phyloP scores from a whole-genome alignment of 2,888 invertebrate species.

The Salpingus planirostris region DNA sequence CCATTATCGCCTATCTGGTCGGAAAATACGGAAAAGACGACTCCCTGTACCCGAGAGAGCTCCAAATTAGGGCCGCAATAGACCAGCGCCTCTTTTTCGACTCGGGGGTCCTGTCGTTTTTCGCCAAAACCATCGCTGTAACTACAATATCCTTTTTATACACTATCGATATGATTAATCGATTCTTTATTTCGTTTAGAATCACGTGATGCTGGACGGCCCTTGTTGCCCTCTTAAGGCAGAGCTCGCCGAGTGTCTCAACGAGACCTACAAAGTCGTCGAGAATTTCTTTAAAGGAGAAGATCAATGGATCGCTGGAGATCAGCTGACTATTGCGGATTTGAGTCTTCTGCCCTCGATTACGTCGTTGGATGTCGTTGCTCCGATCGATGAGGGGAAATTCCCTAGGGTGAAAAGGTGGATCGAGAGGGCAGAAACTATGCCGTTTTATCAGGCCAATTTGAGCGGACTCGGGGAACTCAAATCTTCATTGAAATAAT shows the following conservation, averaged over 20 bases:
- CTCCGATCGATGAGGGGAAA: slow-evolving; percentile 10
- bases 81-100: slow-evolving; percentile 50
- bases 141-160: background rate
- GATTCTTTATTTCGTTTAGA: background rate
- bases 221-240: too few relatives aligned
- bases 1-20: slow-evolving; percentile 46
- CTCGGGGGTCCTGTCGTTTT: background rate
- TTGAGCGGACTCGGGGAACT: slow-evolving; percentile 7
- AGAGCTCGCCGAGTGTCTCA: slow-evolving; percentile 5
- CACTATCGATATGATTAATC: background rate
- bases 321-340: slow-evolving; percentile 11
- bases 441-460: slow-evolving; percentile 7
- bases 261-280: slow-evolving; percentile 32
- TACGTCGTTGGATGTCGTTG: slow-evolving; percentile 6
- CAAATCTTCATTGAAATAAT: background rate
- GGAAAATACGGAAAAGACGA: slow-evolving; percentile 48
- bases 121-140: background rate
- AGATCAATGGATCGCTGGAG: slow-evolving; percentile 13
- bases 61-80: slow-evolving; percentile 43
- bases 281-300: slow-evolving; percentile 8
- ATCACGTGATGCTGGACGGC: too few relatives aligned
- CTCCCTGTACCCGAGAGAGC: slow-evolving; percentile 48
- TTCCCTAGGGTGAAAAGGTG: slow-evolving; percentile 8
- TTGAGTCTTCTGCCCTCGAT: slow-evolving; percentile 9
- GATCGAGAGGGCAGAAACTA: slow-evolving; percentile 6